phyloP scores from a whole-genome alignment of 2,888 invertebrate genomes.

The Podotricha telesiphe region DNA sequence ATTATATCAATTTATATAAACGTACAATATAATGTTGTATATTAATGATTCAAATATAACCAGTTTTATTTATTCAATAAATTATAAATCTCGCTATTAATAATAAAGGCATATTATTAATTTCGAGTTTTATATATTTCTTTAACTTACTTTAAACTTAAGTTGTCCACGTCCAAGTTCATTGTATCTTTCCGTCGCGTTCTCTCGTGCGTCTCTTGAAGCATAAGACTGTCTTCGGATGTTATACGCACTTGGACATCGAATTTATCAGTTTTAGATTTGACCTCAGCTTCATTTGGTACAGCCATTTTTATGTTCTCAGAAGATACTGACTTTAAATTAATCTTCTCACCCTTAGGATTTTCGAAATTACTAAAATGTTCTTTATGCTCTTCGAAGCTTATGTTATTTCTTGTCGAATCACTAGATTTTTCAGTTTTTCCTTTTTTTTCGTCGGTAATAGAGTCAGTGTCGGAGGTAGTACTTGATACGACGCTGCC shows the following conservation, averaged over 20 bases:
- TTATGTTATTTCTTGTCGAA: conserved; percentile 49
- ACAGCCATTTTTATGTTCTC: conserved; percentile 79
- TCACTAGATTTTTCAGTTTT: conserved; percentile 49
- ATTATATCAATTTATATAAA: no score
- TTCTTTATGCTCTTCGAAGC: conserved; percentile 61
- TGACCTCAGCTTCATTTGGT: conserved; percentile 73
- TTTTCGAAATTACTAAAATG: conserved; percentile 61
- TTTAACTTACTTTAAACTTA: conserved; percentile 73
- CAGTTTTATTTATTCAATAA: no score
- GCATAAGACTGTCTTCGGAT: conserved; percentile 76
- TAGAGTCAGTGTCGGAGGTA: conserved; percentile 71
- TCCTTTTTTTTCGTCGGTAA: conserved; percentile 54
- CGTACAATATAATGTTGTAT: no score
- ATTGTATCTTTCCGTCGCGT: conserved; percentile 69
- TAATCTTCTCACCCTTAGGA: conserved; percentile 58
- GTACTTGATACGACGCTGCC: conserved; percentile 65
- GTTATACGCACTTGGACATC: conserved; percentile 79
- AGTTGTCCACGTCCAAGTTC: conserved; percentile 81
- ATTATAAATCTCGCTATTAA: no score
- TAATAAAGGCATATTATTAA: no score
- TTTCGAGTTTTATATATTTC: no score
- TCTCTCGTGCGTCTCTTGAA: conserved; percentile 67
- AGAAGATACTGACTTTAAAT: conserved; percentile 61
- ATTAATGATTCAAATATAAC: no score
- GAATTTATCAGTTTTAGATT: conserved; percentile 73